phyloP scores from a whole-genome alignment of 2,888 invertebrate species.

The Antheraea yamamai region DNA sequence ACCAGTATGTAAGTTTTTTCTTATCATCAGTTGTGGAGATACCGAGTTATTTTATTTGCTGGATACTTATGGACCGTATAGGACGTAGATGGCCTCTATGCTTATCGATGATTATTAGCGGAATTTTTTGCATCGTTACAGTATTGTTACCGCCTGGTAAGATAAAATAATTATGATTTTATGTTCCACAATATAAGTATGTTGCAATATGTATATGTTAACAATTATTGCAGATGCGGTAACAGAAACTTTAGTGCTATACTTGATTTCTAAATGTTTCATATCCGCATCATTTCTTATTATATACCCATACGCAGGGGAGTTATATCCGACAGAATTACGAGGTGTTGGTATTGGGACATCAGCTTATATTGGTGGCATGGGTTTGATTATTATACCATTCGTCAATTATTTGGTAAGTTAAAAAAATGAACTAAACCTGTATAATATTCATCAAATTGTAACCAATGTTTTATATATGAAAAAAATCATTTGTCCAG shows the following conservation, averaged over 20 bases:
- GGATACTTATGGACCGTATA: constrained; percentile 94
- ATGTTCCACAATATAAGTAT: not conserved
- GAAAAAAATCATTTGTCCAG: no score
- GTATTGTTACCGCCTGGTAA: constrained; percentile 90
- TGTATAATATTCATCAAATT: not conserved
- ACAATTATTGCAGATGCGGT: constrained; percentile 84
- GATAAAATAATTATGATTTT: constrained; percentile 20
- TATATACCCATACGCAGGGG: constrained; percentile 96
- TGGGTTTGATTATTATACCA: constrained; percentile 94
- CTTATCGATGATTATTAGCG: constrained; percentile 91
- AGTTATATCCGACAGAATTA: constrained; percentile 94
- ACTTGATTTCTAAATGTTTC: constrained; percentile 92
- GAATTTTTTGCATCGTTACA: constrained; percentile 91
- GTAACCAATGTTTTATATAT: no score
- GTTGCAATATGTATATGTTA: not conserved
- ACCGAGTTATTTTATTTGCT: constrained; percentile 93
- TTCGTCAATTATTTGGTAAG: constrained; percentile 95
- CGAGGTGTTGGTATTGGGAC: constrained; percentile 95
- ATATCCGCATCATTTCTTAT: constrained; percentile 95
- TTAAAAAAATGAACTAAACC: not conserved
- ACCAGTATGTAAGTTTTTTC: constrained; percentile 94
- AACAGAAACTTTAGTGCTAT: constrained; percentile 87
- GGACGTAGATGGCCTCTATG: constrained; percentile 95
- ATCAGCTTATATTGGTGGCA: constrained; percentile 94
- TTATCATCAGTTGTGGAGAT: constrained; percentile 93